Base-by-base conservation (phyloP, 23 tunicate species). In the Trididemnum miniatum region DNA sequence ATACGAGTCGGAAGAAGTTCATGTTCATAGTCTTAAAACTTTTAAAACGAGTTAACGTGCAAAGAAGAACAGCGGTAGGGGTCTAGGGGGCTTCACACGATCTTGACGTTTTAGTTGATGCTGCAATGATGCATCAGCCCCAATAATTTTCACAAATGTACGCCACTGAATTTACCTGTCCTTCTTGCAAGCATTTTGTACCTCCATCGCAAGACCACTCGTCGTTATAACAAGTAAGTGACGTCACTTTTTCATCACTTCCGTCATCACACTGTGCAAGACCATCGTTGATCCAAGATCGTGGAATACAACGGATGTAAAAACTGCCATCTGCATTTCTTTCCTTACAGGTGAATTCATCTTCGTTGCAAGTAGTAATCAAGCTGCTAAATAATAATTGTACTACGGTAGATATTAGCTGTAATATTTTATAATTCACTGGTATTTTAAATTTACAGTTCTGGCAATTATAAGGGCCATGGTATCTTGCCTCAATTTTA, bases 241-340 rank as follows among this genome's bases (percentile, higher is more conserved):
- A 51, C 35, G 82, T 35, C 39, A 79, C 79, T 9, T 20, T 20
- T 69, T 86, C 90, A 73, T 86, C 90, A 27, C 71, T 51, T 0
- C 84, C 84, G 51, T 80, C 73, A 23, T 33, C 69, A 34, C 90
- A 86, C 0, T 86, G 76, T 20, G 71, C 51, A 31, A 86, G 23
- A 24, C 90, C 90, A 71, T 86, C 84, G 62, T 86, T 86, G 9
- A 86, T 82, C 84, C 84, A 80, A 28, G 80, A 71, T 51, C 72
- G 37, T 27, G 84, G 84, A 39, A 86, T 79, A 80, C 90, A 86
- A 1, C 78, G 84, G 30, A 51, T 71, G 20, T 37, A 44, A 44
- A 7, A 50, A 20, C 0, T 38, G 34, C 40, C 31, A 74, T 39
- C 40, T 73, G 26, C 40, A 40, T 65, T 32, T n/a, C 44, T 27